These are phyloP conservation scores for Drosophila lini DNA, from an alignment of 1,140 invertebrate species.

Conservation along the genomic window DNA sequence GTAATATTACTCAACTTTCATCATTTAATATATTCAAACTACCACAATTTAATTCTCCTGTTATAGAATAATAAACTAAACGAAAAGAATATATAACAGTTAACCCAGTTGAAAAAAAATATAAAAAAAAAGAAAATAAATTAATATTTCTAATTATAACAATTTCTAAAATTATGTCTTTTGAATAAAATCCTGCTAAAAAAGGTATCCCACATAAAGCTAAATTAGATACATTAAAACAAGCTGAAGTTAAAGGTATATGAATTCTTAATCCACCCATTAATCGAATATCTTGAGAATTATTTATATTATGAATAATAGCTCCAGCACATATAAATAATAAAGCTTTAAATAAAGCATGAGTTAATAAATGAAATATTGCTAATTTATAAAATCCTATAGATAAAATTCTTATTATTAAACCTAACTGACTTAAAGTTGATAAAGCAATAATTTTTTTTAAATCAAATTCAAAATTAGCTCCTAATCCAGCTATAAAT, in stretches of 20 bases:
- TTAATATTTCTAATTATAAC: conserved; percentile 85
- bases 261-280: conserved; percentile 84
- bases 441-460: too few relatives aligned
- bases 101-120: conserved; percentile 86
- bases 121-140: conserved; percentile 85
- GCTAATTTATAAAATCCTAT: conserved; percentile 40
- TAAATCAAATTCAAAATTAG: too few relatives aligned
- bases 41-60: conserved; percentile 84
- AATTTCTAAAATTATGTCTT: conserved; percentile 87
- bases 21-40: conserved; percentile 84
- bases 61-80: conserved; percentile 86
- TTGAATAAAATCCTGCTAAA: conserved; percentile 88
- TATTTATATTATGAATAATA: conserved; percentile 87
- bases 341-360: conserved; percentile 88
- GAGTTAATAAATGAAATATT: conserved; percentile 88
- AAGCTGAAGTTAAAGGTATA: conserved; percentile 84
- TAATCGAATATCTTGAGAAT: conserved; percentile 88
- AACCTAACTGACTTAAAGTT: too few relatives aligned
- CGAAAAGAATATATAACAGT: conserved; percentile 86
- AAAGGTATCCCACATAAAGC: conserved; percentile 86
- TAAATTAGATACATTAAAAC: conserved; percentile 86
- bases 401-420: too few relatives aligned
- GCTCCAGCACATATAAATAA: conserved; percentile 86
- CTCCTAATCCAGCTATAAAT: too few relatives aligned
- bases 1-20: conserved; percentile 85